Evolutionary conservation across 1,140 invertebrate species (phyloP).

Genomic region (Pollicipes pollicipes): DNA sequence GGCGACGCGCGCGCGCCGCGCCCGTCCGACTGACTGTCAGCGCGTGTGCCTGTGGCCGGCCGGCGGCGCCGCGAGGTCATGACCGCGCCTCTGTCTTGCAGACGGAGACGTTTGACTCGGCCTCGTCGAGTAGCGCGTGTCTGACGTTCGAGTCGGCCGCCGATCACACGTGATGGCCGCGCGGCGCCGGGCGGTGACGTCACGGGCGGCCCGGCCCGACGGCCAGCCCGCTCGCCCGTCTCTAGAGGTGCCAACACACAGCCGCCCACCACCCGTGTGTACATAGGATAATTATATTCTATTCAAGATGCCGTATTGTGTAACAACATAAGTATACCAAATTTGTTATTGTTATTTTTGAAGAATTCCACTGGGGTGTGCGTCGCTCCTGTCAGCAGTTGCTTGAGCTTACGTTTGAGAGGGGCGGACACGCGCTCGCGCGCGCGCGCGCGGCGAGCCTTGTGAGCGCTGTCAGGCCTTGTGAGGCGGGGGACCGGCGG

Average conservation of each 20-base stretch:
- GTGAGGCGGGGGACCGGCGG: too few relatives aligned
- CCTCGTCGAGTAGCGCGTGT: neutral
- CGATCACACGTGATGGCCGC: neutral
- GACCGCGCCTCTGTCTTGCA: neutral
- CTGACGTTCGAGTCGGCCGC: neutral
- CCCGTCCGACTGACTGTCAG: too few relatives aligned
- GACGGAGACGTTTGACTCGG: neutral
- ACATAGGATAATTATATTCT: constrained; percentile 1
- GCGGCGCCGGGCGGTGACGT: too few relatives aligned
- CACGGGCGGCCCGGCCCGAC: too few relatives aligned
- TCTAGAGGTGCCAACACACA: neutral
- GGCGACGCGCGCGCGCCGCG: too few relatives aligned
- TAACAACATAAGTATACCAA: constrained; percentile 1
- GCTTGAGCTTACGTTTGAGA: neutral
- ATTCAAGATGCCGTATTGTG: neutral
- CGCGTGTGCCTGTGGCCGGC: too few relatives aligned
- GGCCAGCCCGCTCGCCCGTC: too few relatives aligned
- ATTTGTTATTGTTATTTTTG: constrained; percentile 2
- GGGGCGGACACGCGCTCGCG: too few relatives aligned
- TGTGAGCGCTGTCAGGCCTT: too few relatives aligned
- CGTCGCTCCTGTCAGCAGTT: neutral
- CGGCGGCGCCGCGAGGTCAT: neutral
- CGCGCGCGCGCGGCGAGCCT: too few relatives aligned
- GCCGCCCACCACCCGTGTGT: neutral
- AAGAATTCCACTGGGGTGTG: neutral